Conservation (phyloP, 2,888 invertebrate species). For the Mactromeris polynyma region DNA sequence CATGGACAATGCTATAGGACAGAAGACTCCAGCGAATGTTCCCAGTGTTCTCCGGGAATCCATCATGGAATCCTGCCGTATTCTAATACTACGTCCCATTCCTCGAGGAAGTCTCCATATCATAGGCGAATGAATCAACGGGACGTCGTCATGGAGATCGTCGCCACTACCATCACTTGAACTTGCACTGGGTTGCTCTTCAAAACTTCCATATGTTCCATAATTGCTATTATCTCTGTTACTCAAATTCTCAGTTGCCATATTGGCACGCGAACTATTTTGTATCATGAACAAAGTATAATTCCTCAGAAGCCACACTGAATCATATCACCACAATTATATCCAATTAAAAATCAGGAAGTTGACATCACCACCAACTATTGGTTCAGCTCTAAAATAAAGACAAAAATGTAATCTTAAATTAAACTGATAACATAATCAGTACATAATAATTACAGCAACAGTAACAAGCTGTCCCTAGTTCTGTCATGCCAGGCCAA, state of each 20-base stretch:
- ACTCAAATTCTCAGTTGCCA: neutral
- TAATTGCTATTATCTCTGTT: neutral
- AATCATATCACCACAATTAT: neutral
- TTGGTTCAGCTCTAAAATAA: neutral
- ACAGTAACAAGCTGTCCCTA: no score
- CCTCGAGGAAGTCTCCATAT: slow-evolving; percentile 68
- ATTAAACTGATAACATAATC: neutral
- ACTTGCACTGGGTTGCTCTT: neutral
- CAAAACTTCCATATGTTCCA: neutral
- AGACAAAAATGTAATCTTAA: neutral
- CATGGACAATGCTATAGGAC: slow-evolving; percentile 99
- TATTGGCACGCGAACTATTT: neutral
- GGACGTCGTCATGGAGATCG: slow-evolving; percentile 30
- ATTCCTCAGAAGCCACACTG: neutral
- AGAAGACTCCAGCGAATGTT: slow-evolving; percentile 98
- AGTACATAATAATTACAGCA: no score
- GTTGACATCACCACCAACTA: neutral
- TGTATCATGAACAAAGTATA: neutral
- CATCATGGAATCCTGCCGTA: slow-evolving; percentile 94
- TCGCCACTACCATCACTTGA: neutral
- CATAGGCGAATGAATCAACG: slow-evolving; percentile 62
- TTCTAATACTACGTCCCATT: slow-evolving; percentile 45
- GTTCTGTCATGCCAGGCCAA: no score
- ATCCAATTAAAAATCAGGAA: neutral
- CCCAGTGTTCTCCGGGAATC: slow-evolving; percentile 89